Base-by-base conservation (phyloP, 2,797 vertebrate genomes). In the Ceryle rudis region DNA sequence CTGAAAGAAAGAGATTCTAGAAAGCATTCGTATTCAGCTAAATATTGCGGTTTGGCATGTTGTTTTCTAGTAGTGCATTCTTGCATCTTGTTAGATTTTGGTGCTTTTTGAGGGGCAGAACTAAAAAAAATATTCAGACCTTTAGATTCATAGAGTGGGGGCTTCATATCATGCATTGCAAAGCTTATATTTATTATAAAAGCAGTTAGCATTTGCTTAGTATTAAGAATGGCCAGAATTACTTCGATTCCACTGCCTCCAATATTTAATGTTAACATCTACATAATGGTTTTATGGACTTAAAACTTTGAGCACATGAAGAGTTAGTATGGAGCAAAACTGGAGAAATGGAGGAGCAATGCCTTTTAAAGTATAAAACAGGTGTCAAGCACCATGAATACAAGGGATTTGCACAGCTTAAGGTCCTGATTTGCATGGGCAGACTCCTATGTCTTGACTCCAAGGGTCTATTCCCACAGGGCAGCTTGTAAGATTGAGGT, bases 401-500 rank as follows among this genome's bases (percentile, higher is more conserved):
- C 52, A 58, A 77, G 33, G 60, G 88, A 95, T 84, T 85, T 95
- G 55, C 70, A 70, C 15, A 26, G 83, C 37, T 96, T 93, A 81
- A 61, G 42, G 41, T 81, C 21, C 66, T 71, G 73, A 90, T 96
- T 95, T 92, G 80, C 70, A 73, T 82, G 67, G 51, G 41, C 82
- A 84, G 47, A 39, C 90, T 88, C 64, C 49, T 33, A 4, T 49
- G 31, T 84, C 73, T 85, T 80, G 52, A 90, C 60, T 95, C 90
- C 46, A 73, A 74, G 46, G 23, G 67, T 80, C 52, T 95, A 10
- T 29, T 95, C 88, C 86, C 91, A 85, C 52, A 61, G 57, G 84
- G 89, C 61, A 84, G 29, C 74, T 90, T 85, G 73, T 84, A 95
- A 73, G 70, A 96, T 35, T 94, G 85, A 91, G 67, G 73, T 92